A percentile compares a stretch with the other conserved stretches of the same genome.
Conservation (phyloP, 1,140 invertebrate species). For the Eriocheir sinensis region DNA sequence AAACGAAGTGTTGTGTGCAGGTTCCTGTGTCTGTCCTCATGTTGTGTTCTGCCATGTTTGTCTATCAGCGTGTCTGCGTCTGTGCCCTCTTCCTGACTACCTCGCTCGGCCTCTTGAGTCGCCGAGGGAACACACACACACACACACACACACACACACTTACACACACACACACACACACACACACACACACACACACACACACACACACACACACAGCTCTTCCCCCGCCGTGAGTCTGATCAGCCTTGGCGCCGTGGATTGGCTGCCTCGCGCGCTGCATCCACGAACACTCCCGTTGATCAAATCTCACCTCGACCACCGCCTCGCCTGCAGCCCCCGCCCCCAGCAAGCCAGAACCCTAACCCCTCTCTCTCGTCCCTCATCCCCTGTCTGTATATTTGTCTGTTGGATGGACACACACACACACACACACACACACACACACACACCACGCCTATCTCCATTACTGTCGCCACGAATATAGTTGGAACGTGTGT, state of each 20-base stretch:
- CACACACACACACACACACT: too few species aligned
- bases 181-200: too few species aligned
- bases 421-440: background rate
- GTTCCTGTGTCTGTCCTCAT: too few species aligned
- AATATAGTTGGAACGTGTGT: too few species aligned
- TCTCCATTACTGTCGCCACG: background rate
- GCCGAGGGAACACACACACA: too few species aligned
- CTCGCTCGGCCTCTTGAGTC: slow-evolving; percentile 19
- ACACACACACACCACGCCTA: background rate
- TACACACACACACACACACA: too few species aligned
- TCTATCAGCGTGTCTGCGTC: background rate
- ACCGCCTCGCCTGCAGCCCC: background rate
- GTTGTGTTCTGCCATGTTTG: background rate
- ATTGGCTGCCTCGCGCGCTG: background rate
- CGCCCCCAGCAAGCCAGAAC: too few species aligned
- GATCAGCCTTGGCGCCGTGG: background rate
- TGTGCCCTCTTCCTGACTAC: background rate
- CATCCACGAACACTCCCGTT: background rate
- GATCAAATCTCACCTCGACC: slow-evolving; percentile 13
- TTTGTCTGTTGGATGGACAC: background rate
- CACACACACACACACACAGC: too few species aligned
- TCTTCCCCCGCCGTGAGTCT: background rate
- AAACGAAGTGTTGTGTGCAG: too few species aligned
- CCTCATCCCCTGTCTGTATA: too few species aligned
- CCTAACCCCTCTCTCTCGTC: too few species aligned